Base-by-base conservation (phyloP, 2,888 invertebrate species). In the Sinelater perroti region DNA sequence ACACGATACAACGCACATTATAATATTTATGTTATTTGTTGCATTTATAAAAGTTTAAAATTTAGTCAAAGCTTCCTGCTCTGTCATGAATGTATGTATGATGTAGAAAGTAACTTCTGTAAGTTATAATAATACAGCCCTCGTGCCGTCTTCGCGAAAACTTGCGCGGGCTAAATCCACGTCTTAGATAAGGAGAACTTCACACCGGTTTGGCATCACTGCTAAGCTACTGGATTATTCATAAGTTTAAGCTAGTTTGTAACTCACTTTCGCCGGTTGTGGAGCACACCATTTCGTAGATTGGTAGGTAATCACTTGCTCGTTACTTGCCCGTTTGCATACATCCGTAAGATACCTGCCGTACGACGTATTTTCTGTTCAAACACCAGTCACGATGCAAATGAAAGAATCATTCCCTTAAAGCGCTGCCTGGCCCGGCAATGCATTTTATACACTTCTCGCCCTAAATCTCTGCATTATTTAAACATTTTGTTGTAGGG, bases 201-300 rank as follows among this genome's bases (percentile, higher is more conserved):
- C 72, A 74, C 75, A 74, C 75, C 74, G 73, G 74, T 72, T 72
- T 70, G 72, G 73, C 71, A 67, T 73, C 73, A 70, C 66, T 71
- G 73, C 72, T 75, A 75, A 77, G 75, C 76, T 71, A 64, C 70
- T 72, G 74, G 76, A 77, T 77, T 76, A 76, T 75, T 77, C 75
- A 77, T 76, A 73, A 77, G 74, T 76, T 74, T 73, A 70, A 74
- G 75, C 73, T 70, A 72, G 73, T 75, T 74, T 70, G 73, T 70
- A 74, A 74, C 72, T 73, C 74, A 73, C 73, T 75, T 74, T 73
- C 73, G 60, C 66, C 70, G 67, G 69, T 67, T 68, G 67, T 62
- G 67, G 63, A 65, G 67, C 70, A 67, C 68, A 70, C 71, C 70
- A 70, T 70, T 70, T 67, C 65, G 64, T 70, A 72, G 74, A 75